Percentiles rank a stretch among this genome's conserved stretches.
Evolutionary conservation across 2,888 invertebrate species (phyloP).

Genomic region (Oligia fasciuncula): DNA sequence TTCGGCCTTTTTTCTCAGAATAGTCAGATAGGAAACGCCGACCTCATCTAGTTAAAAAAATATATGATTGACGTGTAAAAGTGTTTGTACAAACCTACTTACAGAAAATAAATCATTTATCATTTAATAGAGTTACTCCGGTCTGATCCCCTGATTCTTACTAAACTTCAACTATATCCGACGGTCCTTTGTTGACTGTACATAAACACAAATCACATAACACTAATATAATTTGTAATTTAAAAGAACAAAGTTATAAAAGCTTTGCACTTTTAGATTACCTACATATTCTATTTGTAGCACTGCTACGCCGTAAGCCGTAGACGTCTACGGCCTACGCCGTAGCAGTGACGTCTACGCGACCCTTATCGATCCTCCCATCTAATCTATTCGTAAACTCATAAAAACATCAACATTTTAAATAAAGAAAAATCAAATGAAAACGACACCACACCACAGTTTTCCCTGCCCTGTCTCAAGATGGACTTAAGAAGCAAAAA

Average conservation of each 20-base stretch:
- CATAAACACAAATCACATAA: not conserved
- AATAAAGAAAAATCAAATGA: not conserved
- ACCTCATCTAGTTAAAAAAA: no score
- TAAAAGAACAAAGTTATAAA: not conserved
- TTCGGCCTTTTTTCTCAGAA: no score
- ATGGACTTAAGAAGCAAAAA: conserved; percentile 91
- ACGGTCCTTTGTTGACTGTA: no score
- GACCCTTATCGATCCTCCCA: not conserved
- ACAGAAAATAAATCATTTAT: no score
- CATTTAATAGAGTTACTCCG: no score
- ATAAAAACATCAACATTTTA: not conserved
- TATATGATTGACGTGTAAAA: no score
- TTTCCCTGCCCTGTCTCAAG: conserved; percentile 82
- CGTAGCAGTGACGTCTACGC: conserved; percentile 7
- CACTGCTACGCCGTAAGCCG: conserved; percentile 5
- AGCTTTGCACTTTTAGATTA: not conserved
- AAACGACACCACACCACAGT: conserved; percentile 67
- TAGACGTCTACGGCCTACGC: conserved; percentile 17
- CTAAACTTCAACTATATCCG: no score
- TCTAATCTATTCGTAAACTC: not conserved
- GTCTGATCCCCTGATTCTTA: no score
- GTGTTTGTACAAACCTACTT: no score
- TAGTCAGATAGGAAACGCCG: no score
- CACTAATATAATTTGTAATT: not conserved
- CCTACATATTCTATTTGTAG: not conserved